phyloP scores from a whole-genome alignment of 2,113 vertebrate genomes.

The Naja naja region DNA sequence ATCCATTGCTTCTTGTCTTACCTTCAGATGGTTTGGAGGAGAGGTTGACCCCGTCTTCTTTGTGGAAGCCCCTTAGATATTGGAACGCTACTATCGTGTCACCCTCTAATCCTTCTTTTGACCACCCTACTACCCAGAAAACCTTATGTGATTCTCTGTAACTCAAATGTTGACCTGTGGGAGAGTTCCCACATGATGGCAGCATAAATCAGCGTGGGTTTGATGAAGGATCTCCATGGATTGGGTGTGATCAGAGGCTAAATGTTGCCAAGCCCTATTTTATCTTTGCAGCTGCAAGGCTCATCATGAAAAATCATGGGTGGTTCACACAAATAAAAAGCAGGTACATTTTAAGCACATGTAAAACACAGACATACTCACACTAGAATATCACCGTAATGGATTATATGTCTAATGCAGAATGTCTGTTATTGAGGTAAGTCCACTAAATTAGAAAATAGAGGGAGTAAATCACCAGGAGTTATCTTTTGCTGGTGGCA shows the following conservation, averaged over 20 bases:
- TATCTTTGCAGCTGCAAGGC: conserved; percentile 25
- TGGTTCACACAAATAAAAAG: conserved; percentile 37
- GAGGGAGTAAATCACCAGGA: not conserved
- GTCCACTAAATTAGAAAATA: not conserved
- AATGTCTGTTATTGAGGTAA: not conserved
- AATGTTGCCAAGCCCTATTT: not conserved
- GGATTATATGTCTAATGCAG: not conserved
- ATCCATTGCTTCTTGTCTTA: not conserved
- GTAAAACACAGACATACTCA: not conserved
- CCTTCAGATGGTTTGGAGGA: not conserved
- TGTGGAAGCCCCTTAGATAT: not conserved
- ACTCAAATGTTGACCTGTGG: not conserved
- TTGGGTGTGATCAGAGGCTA: not conserved
- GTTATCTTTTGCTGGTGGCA: not conserved
- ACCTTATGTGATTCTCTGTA: not conserved
- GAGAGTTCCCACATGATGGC: not conserved
- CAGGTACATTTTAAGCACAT: conserved; percentile 15
- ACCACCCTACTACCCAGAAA: not conserved
- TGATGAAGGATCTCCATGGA: not conserved
- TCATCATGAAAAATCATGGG: conserved; percentile 46
- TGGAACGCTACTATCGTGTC: not conserved
- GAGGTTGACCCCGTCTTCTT: not conserved
- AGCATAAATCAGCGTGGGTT: not conserved
- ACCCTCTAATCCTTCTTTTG: not conserved
- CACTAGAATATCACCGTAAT: not conserved